These are phyloP conservation scores for Argyra leucocephala DNA, from an alignment of 2,888 invertebrate genomes.

Conservation along the genomic window DNA sequence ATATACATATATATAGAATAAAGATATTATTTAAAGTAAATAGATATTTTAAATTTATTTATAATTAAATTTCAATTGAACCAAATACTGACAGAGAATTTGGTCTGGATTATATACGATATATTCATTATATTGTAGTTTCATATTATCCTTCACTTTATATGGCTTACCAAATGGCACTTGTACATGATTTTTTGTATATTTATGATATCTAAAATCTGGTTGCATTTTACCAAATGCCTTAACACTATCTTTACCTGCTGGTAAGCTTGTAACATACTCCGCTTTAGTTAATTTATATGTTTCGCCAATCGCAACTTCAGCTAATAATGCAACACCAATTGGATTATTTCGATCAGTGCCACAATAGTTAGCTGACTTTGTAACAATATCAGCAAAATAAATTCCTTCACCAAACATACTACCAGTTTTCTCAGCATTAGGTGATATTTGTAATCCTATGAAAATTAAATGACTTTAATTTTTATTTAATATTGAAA, in stretches of 20 bases:
- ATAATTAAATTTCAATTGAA: slow-evolving; percentile 1
- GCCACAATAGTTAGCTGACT: background rate
- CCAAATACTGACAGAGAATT: background rate
- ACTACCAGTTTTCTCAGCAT: background rate
- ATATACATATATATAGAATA: too few species aligned
- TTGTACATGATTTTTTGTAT: background rate
- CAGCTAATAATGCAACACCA: background rate
- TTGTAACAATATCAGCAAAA: background rate
- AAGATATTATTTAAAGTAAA: too few species aligned
- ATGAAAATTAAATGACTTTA: background rate
- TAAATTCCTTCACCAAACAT: slow-evolving; percentile 1
- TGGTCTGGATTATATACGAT: background rate
- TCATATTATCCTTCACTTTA: background rate
- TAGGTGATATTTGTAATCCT: background rate
- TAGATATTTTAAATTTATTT: background rate
- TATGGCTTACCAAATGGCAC: background rate
- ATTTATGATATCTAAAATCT: background rate
- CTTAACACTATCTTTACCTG: background rate
- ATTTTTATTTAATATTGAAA: too few species aligned
- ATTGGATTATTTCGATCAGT: background rate
- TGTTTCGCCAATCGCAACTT: background rate
- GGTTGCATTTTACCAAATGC: background rate
- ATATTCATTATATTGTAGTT: background rate
- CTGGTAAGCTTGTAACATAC: background rate
- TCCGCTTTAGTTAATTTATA: background rate